phyloP scores from a whole-genome alignment of 2,113 vertebrate genomes.

The Grus americana region DNA sequence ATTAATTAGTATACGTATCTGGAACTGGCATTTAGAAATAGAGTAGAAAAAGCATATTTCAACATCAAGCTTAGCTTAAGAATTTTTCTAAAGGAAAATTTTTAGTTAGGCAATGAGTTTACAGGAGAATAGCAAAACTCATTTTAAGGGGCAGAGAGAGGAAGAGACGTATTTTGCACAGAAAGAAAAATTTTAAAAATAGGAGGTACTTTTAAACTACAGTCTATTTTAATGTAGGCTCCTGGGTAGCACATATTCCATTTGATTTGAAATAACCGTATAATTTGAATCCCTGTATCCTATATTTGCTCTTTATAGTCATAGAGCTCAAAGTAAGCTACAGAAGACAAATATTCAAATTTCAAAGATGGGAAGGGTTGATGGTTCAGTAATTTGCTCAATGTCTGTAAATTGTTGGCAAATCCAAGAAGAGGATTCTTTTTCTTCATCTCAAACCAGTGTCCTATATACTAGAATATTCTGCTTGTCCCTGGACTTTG shows the following conservation, averaged over 20 bases:
- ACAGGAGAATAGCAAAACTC: neutral
- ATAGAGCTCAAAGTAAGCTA: neutral
- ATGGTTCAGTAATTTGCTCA: neutral
- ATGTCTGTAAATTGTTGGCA: neutral
- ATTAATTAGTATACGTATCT: conserved; percentile 12
- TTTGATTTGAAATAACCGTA: neutral
- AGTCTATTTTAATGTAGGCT: neutral
- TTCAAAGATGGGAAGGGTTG: neutral
- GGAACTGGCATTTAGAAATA: neutral
- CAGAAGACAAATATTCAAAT: neutral
- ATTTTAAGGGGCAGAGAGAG: neutral
- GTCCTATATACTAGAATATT: neutral
- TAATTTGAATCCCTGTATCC: neutral
- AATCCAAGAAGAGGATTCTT: neutral
- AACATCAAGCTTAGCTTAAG: neutral
- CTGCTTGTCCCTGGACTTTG: neutral
- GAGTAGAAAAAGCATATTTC: neutral
- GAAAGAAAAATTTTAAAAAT: neutral
- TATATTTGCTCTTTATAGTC: neutral
- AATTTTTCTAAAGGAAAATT: neutral
- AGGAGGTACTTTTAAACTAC: neutral
- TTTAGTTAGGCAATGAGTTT: neutral
- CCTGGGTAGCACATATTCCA: neutral
- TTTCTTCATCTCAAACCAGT: neutral
- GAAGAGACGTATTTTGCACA: neutral